Base-by-base conservation (phyloP, 2,113 vertebrate genomes). In the Thomomys bottae region DNA sequence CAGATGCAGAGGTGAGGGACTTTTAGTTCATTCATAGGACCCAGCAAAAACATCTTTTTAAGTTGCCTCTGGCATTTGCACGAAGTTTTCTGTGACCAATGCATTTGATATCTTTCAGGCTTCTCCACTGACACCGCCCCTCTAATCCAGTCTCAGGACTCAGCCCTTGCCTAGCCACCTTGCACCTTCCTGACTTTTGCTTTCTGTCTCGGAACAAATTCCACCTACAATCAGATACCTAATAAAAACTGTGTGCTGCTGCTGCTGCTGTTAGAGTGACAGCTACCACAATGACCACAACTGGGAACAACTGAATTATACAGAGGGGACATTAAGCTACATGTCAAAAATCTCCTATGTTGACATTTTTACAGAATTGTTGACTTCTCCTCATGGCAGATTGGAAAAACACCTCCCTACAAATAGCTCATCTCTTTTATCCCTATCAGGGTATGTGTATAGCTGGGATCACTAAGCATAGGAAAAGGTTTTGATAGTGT, bases 231-330 rank as follows among this genome's bases (percentile, higher is more conserved):
- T 49, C 78, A 72, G 87, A 30, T 59, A 30, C 68, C 92, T 92
- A 61, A 73, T 82, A 57, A 82, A 72, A 42, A 24, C 36, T 68
- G 30, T 30, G 42, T 0, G 0, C 80, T 67, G 38, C 72, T 68
- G 57, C 3, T 70, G 78, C 8, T 5, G 30, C 30, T 68, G 21
- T 84, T 61, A 64, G 49, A 6, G 59, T 28, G 68, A 72, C 24
- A n/a, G 36, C 21, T 24, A 26, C 61, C 21, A 26, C 8, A 21
- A 49, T 40, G 49, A 63, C 71, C 75, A 59, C 71, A 79, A 38
- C 84, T 64, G 87, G 75, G 80, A 94, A 84, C 42, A 40, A 92
- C 6, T 32, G 70, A 68, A 36, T 83, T 82, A 77, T 18, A 59
- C 76, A 59, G 84, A 61, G 12, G 26, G 28, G 14, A 5, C 32